phyloP scores from a whole-genome alignment of 2,888 invertebrate species.

The Apantesis nais region DNA sequence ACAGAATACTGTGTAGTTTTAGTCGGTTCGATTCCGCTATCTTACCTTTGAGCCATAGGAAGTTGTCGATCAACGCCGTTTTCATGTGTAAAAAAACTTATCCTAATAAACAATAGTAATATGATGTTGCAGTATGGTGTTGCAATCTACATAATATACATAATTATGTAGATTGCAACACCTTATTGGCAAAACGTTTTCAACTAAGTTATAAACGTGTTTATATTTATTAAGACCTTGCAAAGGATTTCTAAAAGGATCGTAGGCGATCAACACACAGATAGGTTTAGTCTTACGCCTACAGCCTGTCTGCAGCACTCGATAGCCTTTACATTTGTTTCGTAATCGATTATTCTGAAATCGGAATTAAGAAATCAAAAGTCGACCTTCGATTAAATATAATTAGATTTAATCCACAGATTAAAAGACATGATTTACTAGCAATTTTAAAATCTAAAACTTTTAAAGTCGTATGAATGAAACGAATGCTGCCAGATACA shows the following conservation, averaged over 20 bases:
- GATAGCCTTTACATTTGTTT: conserved; percentile 41
- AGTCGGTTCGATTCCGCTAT: too few relatives aligned
- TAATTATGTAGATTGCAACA: background rate
- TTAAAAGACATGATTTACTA: background rate
- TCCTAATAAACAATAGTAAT: background rate
- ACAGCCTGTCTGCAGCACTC: conserved; percentile 37
- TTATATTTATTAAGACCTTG: conserved; percentile 39
- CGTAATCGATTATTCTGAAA: conserved; percentile 32
- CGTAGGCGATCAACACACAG: conserved; percentile 47
- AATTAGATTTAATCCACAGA: background rate
- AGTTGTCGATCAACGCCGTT: background rate
- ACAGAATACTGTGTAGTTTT: too few relatives aligned
- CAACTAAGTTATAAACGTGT: conserved; percentile 3
- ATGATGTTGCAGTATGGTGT: too few relatives aligned
- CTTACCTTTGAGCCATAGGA: too few relatives aligned
- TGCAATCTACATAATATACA: background rate
- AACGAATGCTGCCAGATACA: background rate
- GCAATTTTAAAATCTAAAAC: background rate
- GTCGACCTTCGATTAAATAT: background rate
- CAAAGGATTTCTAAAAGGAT: conserved; percentile 43
- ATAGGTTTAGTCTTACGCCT: conserved; percentile 35
- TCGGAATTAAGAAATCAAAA: background rate
- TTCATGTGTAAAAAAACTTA: background rate
- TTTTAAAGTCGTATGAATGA: background rate
- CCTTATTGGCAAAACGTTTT: background rate